Evolutionary conservation across 2,113 vertebrate genomes (phyloP).

Genomic region (Dipodomys ordii): DNA sequence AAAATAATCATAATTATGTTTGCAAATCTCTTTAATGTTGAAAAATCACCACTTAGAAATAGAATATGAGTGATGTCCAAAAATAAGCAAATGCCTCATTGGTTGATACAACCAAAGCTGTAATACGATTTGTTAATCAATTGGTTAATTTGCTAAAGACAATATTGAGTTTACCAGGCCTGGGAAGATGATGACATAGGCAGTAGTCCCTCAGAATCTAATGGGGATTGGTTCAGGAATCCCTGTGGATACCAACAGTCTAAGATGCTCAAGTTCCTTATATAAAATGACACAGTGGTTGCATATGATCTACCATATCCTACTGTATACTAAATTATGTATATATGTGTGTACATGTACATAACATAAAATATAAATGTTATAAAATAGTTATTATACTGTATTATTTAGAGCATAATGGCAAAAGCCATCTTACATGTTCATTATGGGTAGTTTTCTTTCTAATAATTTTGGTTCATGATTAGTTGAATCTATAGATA

Average conservation of each 20-base stretch:
- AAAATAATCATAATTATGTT: conserved; percentile 55
- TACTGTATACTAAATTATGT: neutral
- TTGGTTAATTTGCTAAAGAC: conserved; percentile 8
- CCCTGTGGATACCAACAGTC: neutral
- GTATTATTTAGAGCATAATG: neutral
- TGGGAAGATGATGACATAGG: neutral
- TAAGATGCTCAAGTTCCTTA: neutral
- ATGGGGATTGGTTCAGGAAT: neutral
- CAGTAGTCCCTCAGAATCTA: neutral
- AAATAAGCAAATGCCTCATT: conserved; percentile 40
- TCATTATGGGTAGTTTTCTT: neutral
- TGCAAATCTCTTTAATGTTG: conserved; percentile 61
- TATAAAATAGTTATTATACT: neutral
- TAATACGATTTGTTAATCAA: neutral
- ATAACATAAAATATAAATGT: neutral
- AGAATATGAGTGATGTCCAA: conserved; percentile 16
- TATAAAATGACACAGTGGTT: neutral
- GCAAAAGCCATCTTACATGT: neutral
- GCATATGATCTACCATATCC: neutral
- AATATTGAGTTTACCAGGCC: neutral
- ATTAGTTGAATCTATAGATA: neutral
- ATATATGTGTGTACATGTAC: neutral
- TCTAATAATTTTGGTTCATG: neutral
- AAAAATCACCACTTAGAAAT: conserved; percentile 59
- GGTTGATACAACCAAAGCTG: neutral